Evolutionary conservation across 2,888 invertebrate genomes (phyloP).

Genomic region (Zaprionus lineosus): DNA sequence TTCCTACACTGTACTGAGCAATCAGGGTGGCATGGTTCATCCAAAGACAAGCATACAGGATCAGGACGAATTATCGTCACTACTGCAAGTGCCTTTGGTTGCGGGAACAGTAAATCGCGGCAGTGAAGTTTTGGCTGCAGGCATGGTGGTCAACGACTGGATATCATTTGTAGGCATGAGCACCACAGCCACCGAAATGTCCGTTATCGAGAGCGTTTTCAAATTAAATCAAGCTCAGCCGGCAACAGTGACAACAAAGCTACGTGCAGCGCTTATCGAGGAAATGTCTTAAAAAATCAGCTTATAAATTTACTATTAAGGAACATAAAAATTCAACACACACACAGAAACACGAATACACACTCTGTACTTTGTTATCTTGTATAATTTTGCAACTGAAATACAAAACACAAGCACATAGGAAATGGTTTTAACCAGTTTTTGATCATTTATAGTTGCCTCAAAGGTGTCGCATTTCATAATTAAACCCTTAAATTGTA

Average conservation of each 20-base stretch:
- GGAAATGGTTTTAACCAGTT: conserved; percentile 26
- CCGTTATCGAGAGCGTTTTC: conserved; percentile 98
- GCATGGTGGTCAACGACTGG: conserved; percentile 99
- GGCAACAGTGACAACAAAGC: conserved; percentile 91
- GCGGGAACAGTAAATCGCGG: conserved; percentile 99
- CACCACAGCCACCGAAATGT: conserved; percentile 99
- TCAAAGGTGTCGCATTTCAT: conserved; percentile 51
- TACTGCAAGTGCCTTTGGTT: conserved; percentile 98
- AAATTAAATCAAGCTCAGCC: conserved; percentile 95
- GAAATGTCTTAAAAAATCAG: conserved; percentile 83
- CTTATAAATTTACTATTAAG: conserved; percentile 16
- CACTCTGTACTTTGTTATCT: conserved; percentile 66
- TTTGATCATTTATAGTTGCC: conserved; percentile 2
- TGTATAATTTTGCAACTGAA: conserved; percentile 60
- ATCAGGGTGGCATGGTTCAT: conserved; percentile 98
- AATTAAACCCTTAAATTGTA: conserved; percentile 63
- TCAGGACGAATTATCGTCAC: conserved; percentile 97
- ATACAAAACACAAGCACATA: conserved; percentile 51
- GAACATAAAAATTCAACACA: conserved; percentile 10
- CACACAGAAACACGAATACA: no score
- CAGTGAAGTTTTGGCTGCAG: conserved; percentile 97
- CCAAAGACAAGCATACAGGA: conserved; percentile 97
- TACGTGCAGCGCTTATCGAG: conserved; percentile 97
- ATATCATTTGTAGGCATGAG: conserved; percentile 98
- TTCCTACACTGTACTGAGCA: conserved; percentile 95